These are phyloP conservation scores for Danionella cerebrum DNA, from an alignment of 2,113 vertebrate genomes.

Conservation along the genomic window DNA sequence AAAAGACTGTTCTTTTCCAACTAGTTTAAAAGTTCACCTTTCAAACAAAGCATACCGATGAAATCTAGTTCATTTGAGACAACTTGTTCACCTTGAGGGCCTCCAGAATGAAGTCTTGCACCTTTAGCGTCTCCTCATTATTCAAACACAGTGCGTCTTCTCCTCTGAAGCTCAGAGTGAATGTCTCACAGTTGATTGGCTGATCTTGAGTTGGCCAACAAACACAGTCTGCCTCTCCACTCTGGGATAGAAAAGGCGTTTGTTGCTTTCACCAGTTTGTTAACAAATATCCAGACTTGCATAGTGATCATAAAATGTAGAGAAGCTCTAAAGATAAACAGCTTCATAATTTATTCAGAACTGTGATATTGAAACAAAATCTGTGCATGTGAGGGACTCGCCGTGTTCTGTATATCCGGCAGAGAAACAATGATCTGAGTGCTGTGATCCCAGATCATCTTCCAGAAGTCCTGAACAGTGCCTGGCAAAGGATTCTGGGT, in stretches of 20 bases:
- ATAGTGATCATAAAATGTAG: too few relatives aligned
- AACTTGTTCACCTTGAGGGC: conserved; percentile 52
- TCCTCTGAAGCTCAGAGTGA: conserved; percentile 77
- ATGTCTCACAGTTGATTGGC: conserved; percentile 83
- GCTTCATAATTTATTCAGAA: too few relatives aligned
- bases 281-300: too few relatives aligned
- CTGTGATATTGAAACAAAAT: too few relatives aligned
- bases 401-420: conserved; percentile 78
- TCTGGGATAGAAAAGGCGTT: too few relatives aligned
- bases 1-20: too few relatives aligned
- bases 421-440: conserved; percentile 80
- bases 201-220: conserved; percentile 91
- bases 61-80: neutral
- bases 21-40: too few relatives aligned
- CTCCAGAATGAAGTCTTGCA: conserved; percentile 87
- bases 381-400: conserved; percentile 36
- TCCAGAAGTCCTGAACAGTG: conserved; percentile 93
- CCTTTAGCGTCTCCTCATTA: conserved; percentile 79
- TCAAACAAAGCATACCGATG: too few relatives aligned
- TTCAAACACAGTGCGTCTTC: conserved; percentile 80
- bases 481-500: conserved; percentile 85
- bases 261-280: too few relatives aligned
- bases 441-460: conserved; percentile 93
- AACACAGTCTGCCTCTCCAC: conserved; percentile 71
- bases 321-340: too few relatives aligned